Conservation (phyloP, 2,888 invertebrate genomes). For the Microchrysa polita region DNA sequence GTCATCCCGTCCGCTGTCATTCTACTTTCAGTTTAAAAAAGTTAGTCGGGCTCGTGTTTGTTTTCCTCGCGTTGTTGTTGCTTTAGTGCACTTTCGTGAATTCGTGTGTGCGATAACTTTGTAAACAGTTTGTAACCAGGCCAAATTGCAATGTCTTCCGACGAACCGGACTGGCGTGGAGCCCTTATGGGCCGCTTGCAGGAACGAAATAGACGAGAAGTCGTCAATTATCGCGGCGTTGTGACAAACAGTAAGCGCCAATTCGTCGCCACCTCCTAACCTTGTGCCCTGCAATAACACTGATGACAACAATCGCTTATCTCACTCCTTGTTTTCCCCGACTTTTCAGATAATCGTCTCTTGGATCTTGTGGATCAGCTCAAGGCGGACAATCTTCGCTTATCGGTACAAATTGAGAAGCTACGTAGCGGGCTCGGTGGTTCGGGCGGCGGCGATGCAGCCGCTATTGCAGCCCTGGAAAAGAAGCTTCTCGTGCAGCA, state of each 20-base stretch:
- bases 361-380: conserved; percentile 85
- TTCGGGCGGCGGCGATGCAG: conserved; percentile 60
- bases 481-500: conserved; percentile 87
- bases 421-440: conserved; percentile 69
- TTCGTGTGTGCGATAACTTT: not conserved
- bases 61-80: conserved; percentile 35
- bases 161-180: conserved; percentile 72
- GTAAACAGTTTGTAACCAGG: not conserved
- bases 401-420: conserved; percentile 87
- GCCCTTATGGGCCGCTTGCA: conserved; percentile 76
- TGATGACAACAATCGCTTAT: conserved; percentile 29
- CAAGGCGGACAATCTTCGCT: conserved; percentile 83
- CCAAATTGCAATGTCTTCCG: conserved; percentile 57
- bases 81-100: conserved; percentile 12
- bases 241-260: conserved; percentile 80
- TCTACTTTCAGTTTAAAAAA: not conserved
- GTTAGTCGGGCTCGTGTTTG: conserved; percentile 22
- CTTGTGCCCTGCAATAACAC: conserved; percentile 58
- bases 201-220: conserved; percentile 79
- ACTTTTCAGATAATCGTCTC: conserved; percentile 81
- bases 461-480: conserved; percentile 78
- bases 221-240: conserved; percentile 79
- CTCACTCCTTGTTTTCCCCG: not conserved
- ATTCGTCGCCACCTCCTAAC: conserved; percentile 52
- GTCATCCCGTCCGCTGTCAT: conserved; percentile 22